A percentile compares a stretch with the other conserved stretches of the same genome.
Conservation (phyloP, 2,113 vertebrate genomes). For the Ia io region DNA sequence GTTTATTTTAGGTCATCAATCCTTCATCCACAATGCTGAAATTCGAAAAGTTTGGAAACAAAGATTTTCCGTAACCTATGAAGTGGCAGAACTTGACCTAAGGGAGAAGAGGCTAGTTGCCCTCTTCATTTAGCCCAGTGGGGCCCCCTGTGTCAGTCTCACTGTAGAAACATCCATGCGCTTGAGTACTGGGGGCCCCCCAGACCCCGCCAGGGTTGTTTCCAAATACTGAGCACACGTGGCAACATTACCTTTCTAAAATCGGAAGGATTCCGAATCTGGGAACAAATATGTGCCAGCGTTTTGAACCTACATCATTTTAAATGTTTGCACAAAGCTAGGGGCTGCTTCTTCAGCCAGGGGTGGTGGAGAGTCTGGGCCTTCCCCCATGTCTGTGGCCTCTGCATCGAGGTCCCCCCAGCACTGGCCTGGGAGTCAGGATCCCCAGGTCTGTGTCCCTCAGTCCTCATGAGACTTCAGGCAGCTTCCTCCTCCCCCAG, state of each 20-base stretch:
- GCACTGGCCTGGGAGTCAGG: background rate
- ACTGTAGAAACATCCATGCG: background rate
- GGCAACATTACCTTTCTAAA: background rate
- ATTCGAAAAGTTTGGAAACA: background rate
- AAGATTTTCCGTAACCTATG: background rate
- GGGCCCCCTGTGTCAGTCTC: background rate
- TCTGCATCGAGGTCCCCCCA: background rate
- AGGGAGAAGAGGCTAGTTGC: background rate
- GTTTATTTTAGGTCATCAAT: background rate
- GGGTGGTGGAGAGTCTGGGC: background rate
- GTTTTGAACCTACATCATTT: background rate
- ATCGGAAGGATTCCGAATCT: background rate
- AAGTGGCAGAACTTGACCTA: background rate
- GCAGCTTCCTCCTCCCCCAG: background rate
- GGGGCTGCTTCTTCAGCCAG: background rate
- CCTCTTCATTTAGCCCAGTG: fast-evolving
- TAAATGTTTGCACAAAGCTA: background rate
- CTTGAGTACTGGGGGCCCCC: background rate
- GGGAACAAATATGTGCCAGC: background rate
- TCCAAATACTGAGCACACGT: background rate
- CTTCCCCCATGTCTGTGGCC: background rate
- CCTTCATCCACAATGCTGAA: background rate
- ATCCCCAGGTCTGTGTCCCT: background rate
- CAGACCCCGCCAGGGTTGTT: background rate
- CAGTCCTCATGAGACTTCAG: background rate